These are phyloP conservation scores for Muntiacus muntjak DNA, from an alignment of 2,113 vertebrate species.

Conservation along the genomic window DNA sequence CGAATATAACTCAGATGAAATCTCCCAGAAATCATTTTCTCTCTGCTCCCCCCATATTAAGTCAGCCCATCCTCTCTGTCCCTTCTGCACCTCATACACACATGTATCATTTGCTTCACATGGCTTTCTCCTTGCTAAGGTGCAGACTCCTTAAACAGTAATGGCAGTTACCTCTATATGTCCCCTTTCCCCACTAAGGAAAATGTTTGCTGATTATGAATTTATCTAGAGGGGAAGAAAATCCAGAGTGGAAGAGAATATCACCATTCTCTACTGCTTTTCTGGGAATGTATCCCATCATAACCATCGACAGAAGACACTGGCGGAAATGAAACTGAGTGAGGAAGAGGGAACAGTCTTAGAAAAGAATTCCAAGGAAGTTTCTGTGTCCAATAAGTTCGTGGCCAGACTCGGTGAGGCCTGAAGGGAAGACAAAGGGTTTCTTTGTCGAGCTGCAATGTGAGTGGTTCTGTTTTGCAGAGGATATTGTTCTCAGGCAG, in stretches of 20 bases:
- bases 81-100: background rate
- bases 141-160: background rate
- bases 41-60: background rate
- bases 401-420: background rate
- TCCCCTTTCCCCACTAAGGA: background rate
- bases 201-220: background rate
- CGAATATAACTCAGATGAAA: background rate
- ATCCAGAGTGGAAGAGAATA: background rate
- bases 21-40: background rate
- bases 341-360: background rate
- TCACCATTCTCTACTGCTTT: background rate
- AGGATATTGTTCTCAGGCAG: constrained; percentile 49
- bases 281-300: background rate
- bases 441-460: background rate
- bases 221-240: background rate
- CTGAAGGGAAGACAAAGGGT: background rate
- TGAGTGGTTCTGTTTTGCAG: constrained; percentile 22
- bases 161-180: background rate
- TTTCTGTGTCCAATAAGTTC: background rate
- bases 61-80: background rate
- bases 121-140: background rate
- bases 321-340: background rate
- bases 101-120: background rate
- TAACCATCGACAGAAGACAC: background rate
- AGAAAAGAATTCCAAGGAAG: constrained; percentile 23